Evolutionary conservation across 2,113 vertebrate species (phyloP).

Genomic region (Alligator mississippiensis): DNA sequence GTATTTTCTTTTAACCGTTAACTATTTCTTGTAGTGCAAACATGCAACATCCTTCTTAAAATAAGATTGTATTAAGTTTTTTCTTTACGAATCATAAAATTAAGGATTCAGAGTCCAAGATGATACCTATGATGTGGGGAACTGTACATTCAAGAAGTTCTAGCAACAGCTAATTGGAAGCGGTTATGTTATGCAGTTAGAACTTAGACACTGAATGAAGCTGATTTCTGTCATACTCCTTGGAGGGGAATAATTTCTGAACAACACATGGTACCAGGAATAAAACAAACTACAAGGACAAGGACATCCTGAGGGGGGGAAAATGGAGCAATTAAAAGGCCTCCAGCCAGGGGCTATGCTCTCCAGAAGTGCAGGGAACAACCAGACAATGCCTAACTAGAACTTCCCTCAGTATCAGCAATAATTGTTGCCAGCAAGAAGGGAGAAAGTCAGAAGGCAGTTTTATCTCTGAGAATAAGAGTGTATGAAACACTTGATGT

Average conservation of each 20-base stretch:
- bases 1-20: neutral
- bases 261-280: neutral
- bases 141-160: neutral
- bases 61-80: neutral
- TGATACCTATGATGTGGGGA: neutral
- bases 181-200: neutral
- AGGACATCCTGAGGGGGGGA: neutral
- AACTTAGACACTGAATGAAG: neutral
- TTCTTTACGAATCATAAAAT: neutral
- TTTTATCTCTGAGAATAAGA: too few relatives aligned
- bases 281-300: neutral
- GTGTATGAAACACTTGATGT: too few relatives aligned
- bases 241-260: neutral
- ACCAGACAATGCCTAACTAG: too few relatives aligned
- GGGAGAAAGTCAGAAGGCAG: too few relatives aligned
- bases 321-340: neutral
- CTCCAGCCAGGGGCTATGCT: neutral
- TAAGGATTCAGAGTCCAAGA: neutral
- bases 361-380: neutral
- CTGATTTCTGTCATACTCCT: neutral
- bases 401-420: too few relatives aligned
- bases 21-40: constrained; percentile 10
- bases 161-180: neutral
- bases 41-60: neutral
- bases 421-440: too few relatives aligned